Conservation (phyloP, 2,888 invertebrate genomes). For the Tuberolachnus salignus region DNA sequence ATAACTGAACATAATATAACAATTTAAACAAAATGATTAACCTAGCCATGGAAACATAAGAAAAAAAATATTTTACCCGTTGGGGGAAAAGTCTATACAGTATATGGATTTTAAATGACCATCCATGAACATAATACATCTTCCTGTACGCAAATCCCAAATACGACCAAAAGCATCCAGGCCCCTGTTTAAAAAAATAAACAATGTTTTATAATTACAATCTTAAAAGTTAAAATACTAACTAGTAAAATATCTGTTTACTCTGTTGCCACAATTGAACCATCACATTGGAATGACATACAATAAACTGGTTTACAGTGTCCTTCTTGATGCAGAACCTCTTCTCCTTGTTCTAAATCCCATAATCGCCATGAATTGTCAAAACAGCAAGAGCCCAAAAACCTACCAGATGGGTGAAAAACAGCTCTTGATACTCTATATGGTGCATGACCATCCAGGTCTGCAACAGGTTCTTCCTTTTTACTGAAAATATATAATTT, state of each 20-base stretch:
- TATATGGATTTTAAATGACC: slow-evolving; percentile 92
- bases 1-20: slow-evolving; percentile 59
- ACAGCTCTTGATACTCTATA: slow-evolving; percentile 86
- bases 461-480: slow-evolving; percentile 87
- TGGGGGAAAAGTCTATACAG: slow-evolving; percentile 86
- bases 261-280: slow-evolving; percentile 88
- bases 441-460: slow-evolving; percentile 89
- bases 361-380: slow-evolving; percentile 97
- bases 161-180: slow-evolving; percentile 96
- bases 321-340: slow-evolving; percentile 97
- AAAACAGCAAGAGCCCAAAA: slow-evolving; percentile 92
- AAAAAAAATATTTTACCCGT: slow-evolving; percentile 69
- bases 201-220: too few relatives aligned
- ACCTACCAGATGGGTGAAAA: slow-evolving; percentile 96
- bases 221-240: not conserved
- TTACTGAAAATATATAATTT: slow-evolving; percentile 4
- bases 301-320: slow-evolving; percentile 95
- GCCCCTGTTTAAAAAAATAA: slow-evolving; percentile 69
- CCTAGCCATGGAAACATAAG: not conserved
- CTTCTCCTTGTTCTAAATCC: slow-evolving; percentile 90
- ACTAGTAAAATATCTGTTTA: slow-evolving; percentile 62
- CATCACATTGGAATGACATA: slow-evolving; percentile 89
- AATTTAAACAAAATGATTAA: not conserved
- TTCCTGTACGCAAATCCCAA: slow-evolving; percentile 96
- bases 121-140: slow-evolving; percentile 98